These are phyloP conservation scores for Falco concolor DNA, from an alignment of 2,797 vertebrate genomes.

Conservation along the genomic window DNA sequence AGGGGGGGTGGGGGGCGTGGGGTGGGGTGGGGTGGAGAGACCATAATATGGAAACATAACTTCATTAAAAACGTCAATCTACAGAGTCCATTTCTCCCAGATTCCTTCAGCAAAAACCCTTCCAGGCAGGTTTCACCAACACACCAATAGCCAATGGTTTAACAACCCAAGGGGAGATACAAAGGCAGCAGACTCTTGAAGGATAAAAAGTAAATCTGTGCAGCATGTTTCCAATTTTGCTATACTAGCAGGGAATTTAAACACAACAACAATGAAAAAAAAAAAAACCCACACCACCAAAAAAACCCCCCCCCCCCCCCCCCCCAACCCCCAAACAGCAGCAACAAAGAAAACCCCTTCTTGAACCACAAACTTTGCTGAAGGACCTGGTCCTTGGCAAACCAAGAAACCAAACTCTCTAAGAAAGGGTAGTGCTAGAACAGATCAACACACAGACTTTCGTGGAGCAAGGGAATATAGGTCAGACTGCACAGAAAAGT, in stretches of 20 bases:
- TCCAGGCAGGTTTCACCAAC: accelerated
- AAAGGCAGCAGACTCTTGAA: neutral
- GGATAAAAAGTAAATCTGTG: neutral
- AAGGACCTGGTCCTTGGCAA: neutral
- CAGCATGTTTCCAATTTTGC: neutral
- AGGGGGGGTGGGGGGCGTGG: neutral
- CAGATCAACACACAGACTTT: neutral
- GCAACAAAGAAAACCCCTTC: neutral
- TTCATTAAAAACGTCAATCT: neutral
- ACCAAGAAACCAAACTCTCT: neutral
- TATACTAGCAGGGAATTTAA: neutral
- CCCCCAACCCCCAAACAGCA: neutral
- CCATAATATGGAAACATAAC: neutral
- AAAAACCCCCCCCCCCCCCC: too few relatives aligned
- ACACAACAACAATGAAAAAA: neutral
- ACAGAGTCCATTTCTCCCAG: neutral
- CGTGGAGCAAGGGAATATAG: neutral
- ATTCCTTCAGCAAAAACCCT: neutral
- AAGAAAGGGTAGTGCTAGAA: neutral
- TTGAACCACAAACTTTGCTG: neutral
- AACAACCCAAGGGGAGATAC: neutral
- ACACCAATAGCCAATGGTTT: neutral
- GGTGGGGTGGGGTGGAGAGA: neutral
- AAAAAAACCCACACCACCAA: too few relatives aligned
- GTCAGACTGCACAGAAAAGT: neutral